A percentile compares a stretch with the other conserved stretches of the same genome.
Evolutionary conservation across 2,113 vertebrate genomes (phyloP).

Genomic region (Orycteropus afer): DNA sequence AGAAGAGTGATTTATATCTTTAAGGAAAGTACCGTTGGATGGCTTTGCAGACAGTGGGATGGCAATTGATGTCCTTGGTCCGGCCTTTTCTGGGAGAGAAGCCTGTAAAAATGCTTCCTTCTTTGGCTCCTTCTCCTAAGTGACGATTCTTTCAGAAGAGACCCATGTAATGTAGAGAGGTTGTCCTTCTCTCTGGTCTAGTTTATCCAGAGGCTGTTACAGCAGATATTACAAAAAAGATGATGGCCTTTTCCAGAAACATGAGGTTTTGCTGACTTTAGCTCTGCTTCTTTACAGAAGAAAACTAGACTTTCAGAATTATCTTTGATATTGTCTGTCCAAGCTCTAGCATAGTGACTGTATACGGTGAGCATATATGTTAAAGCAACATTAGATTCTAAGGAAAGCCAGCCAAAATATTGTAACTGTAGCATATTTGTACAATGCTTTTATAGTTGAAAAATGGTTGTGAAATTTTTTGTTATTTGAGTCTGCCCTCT

Average conservation of each 20-base stretch:
- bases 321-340: background rate
- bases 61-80: background rate
- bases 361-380: background rate
- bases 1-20: background rate
- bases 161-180: background rate
- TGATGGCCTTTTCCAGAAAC: background rate
- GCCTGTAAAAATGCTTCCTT: background rate
- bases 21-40: background rate
- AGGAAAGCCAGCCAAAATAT: background rate
- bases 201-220: background rate
- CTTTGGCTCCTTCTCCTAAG: conserved; percentile 15
- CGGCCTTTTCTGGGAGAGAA: background rate
- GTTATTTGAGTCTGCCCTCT: background rate
- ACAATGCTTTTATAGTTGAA: background rate
- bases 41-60: background rate
- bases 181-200: background rate
- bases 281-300: background rate
- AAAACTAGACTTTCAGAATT: background rate
- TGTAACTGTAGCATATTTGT: background rate
- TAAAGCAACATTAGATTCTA: background rate
- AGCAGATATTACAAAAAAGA: background rate
- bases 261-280: background rate
- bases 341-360: background rate
- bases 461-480: background rate
- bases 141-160: background rate